These are phyloP conservation scores for Rana temporaria DNA, from an alignment of 2,113 vertebrate species.

Conservation along the genomic window DNA sequence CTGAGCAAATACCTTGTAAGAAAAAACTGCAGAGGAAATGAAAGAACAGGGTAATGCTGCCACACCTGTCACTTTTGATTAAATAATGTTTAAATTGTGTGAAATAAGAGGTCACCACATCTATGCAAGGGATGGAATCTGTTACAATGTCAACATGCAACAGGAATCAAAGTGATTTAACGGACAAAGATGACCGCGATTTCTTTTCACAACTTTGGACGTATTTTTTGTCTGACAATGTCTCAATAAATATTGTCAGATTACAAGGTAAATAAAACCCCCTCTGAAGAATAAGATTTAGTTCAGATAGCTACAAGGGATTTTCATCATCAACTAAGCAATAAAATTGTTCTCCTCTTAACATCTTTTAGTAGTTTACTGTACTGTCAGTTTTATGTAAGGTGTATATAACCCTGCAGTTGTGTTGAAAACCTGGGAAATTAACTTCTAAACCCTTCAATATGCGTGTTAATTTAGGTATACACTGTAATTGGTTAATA, in stretches of 20 bases:
- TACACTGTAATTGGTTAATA: too few species aligned
- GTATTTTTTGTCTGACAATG: slow-evolving; percentile 5
- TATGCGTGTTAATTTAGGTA: too few species aligned
- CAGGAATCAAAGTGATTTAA: slow-evolving; percentile 10
- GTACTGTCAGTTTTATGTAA: too few species aligned
- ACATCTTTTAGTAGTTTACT: too few species aligned
- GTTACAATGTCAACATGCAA: slow-evolving; percentile 11
- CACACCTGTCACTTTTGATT: slow-evolving; percentile 48
- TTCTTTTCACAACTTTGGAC: not conserved
- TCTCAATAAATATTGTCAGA: slow-evolving; percentile 36
- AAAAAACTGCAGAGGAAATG: slow-evolving; percentile 17
- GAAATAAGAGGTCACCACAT: slow-evolving; percentile 19
- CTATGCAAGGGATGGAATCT: not conserved
- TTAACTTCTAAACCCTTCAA: too few species aligned
- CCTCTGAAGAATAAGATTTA: not conserved
- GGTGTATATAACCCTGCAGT: too few species aligned
- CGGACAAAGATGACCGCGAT: not conserved
- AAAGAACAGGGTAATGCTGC: slow-evolving; percentile 12
- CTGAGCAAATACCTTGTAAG: not conserved
- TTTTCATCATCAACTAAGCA: too few species aligned
- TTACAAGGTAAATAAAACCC: slow-evolving; percentile 33
- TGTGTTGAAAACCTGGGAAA: too few species aligned
- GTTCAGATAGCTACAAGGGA: not conserved
- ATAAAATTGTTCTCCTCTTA: too few species aligned
- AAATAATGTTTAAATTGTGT: slow-evolving; percentile 13